Base-by-base conservation (phyloP, 1,140 invertebrate species). In the Pogonomyrmex californicus region DNA sequence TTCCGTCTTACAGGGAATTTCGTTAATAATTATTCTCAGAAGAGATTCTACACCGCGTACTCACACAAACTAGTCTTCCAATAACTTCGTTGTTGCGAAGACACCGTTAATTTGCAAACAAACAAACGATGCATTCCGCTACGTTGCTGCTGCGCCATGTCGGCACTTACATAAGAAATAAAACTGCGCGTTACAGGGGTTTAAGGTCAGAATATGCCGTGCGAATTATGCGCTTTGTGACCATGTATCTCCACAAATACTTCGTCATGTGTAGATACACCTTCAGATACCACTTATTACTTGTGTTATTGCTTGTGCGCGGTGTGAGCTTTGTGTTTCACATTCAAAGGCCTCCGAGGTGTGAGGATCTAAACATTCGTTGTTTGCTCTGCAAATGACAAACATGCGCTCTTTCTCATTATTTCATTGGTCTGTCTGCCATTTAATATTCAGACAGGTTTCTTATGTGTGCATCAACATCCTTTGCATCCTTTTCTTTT, bases 71-170 rank as follows among this genome's bases (percentile, higher is more conserved):
- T 62, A 7, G n/a, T 60, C 47, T 73, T 12, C 14, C 12, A 36
- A 60, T 73, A 83, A 73, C 23, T 23, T 23, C 30, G n/a, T 66
- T 75, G 23, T 73, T 49, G 54, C 41, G 33, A 75, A 49, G 7
- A 12, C 33, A 33, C 3, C 10, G 54, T 68, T 83, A 83, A 83
- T 83, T 82, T 62, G 30, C 54, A 83, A 75, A 83, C 77, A 65
- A 78, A 76, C 36, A 68, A 71, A 58, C 54, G 23, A 14, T 23
- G n/a, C 54, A 83, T 83, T 83, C 54, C 63, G 17, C 23, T 10
- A 47, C 44, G 62, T 79, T 12, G 47, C 17, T 14, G 10, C 14
- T n/a, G 36, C 36, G 49, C 36, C 41, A 3, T 9, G 51, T 71
- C 38, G 58, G 33, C 17, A 14, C 66, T 82, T 82, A 56, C 38